Evolutionary conservation across 2,888 invertebrate genomes (phyloP).

Genomic region (Drosophila planitibia): DNA sequence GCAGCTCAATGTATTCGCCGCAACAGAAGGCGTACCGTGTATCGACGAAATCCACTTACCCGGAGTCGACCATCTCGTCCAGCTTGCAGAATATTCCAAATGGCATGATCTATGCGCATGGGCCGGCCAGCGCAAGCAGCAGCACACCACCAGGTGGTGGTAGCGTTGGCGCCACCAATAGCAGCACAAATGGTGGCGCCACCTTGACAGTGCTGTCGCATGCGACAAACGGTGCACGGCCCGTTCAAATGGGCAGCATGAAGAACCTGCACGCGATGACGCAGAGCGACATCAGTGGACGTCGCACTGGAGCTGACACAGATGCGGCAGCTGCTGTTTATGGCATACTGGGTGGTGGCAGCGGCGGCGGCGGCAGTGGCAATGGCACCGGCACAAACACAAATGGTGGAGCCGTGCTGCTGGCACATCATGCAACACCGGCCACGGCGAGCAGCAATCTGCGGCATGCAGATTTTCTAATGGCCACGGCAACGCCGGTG

Average conservation of each 20-base stretch:
- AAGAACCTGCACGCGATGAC: conserved; percentile 84
- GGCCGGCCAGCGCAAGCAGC: conserved; percentile 65
- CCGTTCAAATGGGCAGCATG: conserved; percentile 80
- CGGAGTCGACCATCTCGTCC: conserved; percentile 85
- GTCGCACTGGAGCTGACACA: conserved; percentile 69
- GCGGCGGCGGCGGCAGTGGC: background rate
- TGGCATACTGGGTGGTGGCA: conserved; percentile 59
- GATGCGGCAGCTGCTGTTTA: conserved; percentile 62
- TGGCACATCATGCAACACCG: conserved; percentile 83
- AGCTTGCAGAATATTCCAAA: conserved; percentile 86
- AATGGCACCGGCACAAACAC: conserved; percentile 56
- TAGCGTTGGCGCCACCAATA: conserved; percentile 42
- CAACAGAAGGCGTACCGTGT: conserved; percentile 84
- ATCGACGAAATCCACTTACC: conserved; percentile 84
- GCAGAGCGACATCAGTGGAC: conserved; percentile 83
- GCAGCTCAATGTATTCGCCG: conserved; percentile 83
- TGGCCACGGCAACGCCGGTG: conserved; percentile 81
- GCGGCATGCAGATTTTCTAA: conserved; percentile 81
- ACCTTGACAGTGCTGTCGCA: conserved; percentile 52
- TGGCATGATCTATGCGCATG: conserved; percentile 83
- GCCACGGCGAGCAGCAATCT: conserved; percentile 78
- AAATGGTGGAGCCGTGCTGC: conserved; percentile 71
- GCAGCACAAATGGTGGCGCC: conserved; percentile 52
- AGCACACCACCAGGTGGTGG: conserved; percentile 59
- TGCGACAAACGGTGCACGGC: conserved; percentile 65